These are phyloP conservation scores for Poeciliopsis turrubarensis DNA, from an alignment of 2,113 vertebrate genomes.

Conservation along the genomic window DNA sequence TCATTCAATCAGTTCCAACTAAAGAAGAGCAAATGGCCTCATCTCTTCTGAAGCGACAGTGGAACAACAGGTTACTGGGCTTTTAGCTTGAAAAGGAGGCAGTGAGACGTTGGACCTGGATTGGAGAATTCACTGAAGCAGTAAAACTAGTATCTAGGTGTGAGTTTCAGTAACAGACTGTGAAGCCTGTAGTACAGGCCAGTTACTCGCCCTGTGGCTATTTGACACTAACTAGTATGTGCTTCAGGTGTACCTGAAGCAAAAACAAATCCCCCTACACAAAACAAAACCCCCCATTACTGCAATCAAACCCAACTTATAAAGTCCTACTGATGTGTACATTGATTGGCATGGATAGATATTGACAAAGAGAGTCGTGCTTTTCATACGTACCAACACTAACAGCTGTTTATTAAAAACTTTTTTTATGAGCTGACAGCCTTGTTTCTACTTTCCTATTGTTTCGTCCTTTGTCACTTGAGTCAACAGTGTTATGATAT, in stretches of 20 bases:
- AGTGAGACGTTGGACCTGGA: not conserved
- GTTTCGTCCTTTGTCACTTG: conserved; percentile 33
- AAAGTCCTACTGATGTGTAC: conserved; percentile 18
- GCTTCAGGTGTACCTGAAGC: conserved; percentile 27
- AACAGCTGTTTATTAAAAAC: conserved; percentile 37
- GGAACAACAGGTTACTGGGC: conserved; percentile 15
- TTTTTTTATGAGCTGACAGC: conserved; percentile 14
- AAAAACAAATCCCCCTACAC: conserved; percentile 19
- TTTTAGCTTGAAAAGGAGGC: conserved; percentile 16
- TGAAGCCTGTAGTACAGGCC: conserved; percentile 50
- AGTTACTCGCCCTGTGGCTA: conserved; percentile 28
- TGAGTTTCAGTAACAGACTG: conserved; percentile 44
- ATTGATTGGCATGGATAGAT: not conserved
- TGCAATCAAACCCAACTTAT: conserved; percentile 2
- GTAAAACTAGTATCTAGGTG: conserved; percentile 38
- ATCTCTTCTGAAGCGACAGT: conserved; percentile 8
- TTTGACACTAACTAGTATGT: conserved; percentile 12
- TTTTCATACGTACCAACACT: conserved; percentile 10
- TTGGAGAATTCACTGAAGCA: not conserved
- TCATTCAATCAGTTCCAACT: conserved; percentile 5
- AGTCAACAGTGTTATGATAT: conserved; percentile 49
- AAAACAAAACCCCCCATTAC: conserved; percentile 17
- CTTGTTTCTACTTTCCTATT: conserved; percentile 12
- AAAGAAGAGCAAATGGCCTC: not conserved
- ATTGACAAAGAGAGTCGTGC: not conserved